These are phyloP conservation scores for Aptenodytes patagonicus DNA, from an alignment of 2,113 vertebrate species.

Conservation along the genomic window DNA sequence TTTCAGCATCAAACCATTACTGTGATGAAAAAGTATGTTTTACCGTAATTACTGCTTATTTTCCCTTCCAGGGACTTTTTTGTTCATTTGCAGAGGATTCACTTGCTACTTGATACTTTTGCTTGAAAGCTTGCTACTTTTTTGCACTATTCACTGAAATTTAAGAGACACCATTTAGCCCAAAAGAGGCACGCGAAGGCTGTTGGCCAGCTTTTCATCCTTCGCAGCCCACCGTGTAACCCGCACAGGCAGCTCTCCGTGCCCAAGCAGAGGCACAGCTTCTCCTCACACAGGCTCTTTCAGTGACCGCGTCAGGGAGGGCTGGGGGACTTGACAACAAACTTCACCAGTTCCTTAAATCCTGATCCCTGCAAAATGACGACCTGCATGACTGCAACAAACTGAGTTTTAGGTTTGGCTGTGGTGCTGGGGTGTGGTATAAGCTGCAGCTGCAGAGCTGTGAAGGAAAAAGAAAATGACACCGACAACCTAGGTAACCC, in stretches of 20 bases:
- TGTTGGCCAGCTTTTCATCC: background rate
- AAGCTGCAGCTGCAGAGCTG: background rate
- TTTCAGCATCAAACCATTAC: background rate
- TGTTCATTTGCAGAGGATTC: background rate
- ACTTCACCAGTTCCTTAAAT: background rate
- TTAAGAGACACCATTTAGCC: background rate
- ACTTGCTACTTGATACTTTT: background rate
- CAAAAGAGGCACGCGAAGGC: background rate
- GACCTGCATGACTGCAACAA: background rate
- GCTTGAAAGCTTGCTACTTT: background rate
- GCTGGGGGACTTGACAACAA: background rate
- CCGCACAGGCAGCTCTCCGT: fast-evolving
- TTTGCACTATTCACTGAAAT: background rate
- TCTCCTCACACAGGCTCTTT: background rate
- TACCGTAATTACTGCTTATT: slow-evolving; percentile 24
- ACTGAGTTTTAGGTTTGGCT: background rate
- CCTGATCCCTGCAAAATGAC: background rate
- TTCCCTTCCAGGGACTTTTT: background rate
- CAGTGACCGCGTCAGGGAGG: background rate
- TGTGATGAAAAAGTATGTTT: slow-evolving; percentile 3
- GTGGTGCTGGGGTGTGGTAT: background rate
- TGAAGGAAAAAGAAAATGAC: background rate
- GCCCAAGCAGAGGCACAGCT: background rate
- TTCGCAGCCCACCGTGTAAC: fast-evolving
- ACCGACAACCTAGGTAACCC: fast-evolving